phyloP scores from a whole-genome alignment of 1,140 invertebrate genomes.

The Drosophila pallidifrons region DNA sequence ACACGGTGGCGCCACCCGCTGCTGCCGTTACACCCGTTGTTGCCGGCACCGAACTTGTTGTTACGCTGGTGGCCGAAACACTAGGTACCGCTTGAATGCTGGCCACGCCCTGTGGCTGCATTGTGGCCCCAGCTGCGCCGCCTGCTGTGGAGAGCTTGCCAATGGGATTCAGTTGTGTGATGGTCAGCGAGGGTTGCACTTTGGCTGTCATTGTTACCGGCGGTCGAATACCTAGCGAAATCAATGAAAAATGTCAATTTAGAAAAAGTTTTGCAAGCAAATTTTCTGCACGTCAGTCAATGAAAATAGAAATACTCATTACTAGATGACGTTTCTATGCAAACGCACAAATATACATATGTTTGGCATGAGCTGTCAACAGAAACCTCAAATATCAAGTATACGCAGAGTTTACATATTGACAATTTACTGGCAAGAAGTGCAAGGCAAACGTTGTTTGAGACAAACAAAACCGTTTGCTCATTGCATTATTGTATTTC shows the following conservation, averaged over 20 bases:
- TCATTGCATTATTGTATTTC: too few relatives aligned
- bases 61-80: slow-evolving; percentile 58
- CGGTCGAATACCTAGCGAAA: slow-evolving; percentile 62
- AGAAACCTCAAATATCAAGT: background rate
- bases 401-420: background rate
- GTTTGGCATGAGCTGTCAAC: slow-evolving; percentile 7
- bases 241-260: background rate
- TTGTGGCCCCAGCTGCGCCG: slow-evolving; percentile 36
- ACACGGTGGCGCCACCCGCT: slow-evolving; percentile 70
- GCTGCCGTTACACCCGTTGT: slow-evolving; percentile 56
- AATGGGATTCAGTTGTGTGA: slow-evolving; percentile 79
- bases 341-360: background rate
- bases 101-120: slow-evolving; percentile 69
- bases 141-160: slow-evolving; percentile 63
- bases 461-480: too few relatives aligned
- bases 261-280: background rate
- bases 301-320: slow-evolving; percentile 6
- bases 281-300: background rate
- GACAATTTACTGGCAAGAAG: background rate
- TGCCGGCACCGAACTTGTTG: slow-evolving; percentile 50
- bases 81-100: slow-evolving; percentile 73
- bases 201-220: slow-evolving; percentile 81
- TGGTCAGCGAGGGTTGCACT: slow-evolving; percentile 81
- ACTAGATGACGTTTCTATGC: background rate
- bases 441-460: background rate